Conservation (phyloP, 2,113 vertebrate genomes). For the Grantiella picta region DNA sequence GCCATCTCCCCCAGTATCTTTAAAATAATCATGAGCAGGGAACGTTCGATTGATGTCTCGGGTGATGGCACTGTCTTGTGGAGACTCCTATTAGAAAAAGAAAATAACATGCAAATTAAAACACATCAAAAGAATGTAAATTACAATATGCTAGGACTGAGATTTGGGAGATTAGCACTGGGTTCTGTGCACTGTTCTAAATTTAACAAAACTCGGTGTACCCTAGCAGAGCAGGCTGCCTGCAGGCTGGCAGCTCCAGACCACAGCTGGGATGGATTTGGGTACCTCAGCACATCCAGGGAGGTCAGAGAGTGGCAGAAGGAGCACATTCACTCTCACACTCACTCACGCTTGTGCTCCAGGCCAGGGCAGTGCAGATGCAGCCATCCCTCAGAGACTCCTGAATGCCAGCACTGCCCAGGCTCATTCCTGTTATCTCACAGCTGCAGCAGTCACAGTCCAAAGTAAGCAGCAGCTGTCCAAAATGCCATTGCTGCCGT, state of each 20-base stretch:
- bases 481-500: neutral
- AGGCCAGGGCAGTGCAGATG: neutral
- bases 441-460: neutral
- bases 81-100: slow-evolving; percentile 83
- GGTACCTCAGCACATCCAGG: slow-evolving; percentile 10
- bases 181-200: neutral
- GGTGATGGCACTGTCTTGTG: slow-evolving; percentile 98
- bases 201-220: neutral
- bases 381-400: neutral
- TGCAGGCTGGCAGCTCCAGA: slow-evolving; percentile 4
- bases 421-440: neutral
- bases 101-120: neutral
- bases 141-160: neutral
- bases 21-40: slow-evolving; percentile 99
- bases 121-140: neutral
- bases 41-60: slow-evolving; percentile 98
- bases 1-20: slow-evolving; percentile 97
- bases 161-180: neutral
- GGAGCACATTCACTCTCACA: neutral
- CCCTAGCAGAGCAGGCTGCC: neutral
- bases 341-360: neutral
- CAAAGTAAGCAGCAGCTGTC: neutral
- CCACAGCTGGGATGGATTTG: neutral
- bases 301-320: neutral
- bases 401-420: neutral